Percentiles rank a stretch among this genome's conserved stretches.
Conservation (phyloP, 2,888 invertebrate genomes). For the Campoplex capitator region DNA sequence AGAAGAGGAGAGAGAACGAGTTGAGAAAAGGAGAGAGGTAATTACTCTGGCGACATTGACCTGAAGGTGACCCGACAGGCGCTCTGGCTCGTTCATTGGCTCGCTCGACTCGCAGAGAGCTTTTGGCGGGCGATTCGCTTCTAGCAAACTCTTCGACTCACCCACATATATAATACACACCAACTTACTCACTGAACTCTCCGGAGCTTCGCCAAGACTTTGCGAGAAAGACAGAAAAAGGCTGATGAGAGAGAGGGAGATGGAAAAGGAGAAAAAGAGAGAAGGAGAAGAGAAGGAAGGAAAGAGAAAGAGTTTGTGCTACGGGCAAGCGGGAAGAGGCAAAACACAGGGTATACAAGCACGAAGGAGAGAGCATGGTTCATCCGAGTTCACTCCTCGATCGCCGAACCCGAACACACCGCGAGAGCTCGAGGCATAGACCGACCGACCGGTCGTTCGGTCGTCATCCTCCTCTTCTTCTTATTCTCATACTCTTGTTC, state of each 20-base stretch:
- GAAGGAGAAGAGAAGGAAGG: constrained; percentile 34
- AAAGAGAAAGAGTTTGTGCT: constrained; percentile 39
- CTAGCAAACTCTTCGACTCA: constrained; percentile 58
- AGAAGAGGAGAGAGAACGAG: constrained; percentile 26
- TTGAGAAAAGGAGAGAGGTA: constrained; percentile 75
- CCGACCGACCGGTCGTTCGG: constrained; percentile 68
- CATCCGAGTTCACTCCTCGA: constrained; percentile 83
- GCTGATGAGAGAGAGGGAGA: not conserved
- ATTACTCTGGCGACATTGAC: constrained; percentile 84
- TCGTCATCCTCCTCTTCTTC: constrained; percentile 42
- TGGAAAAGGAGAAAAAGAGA: constrained; percentile 20
- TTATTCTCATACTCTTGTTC: constrained; percentile 44
- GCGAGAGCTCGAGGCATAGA: constrained; percentile 49
- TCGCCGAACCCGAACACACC: constrained; percentile 80
- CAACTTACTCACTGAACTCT: not conserved
- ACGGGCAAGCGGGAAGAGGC: constrained; percentile 45
- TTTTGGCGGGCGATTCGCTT: constrained; percentile 70
- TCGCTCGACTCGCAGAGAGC: constrained; percentile 72
- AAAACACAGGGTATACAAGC: constrained; percentile 36
- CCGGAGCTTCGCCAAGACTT: constrained; percentile 2
- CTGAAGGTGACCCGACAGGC: constrained; percentile 82
- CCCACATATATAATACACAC: constrained; percentile 34
- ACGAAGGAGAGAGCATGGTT: constrained; percentile 74
- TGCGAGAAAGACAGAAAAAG: constrained; percentile 3
- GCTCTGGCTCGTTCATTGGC: constrained; percentile 73